phyloP scores from a whole-genome alignment of 2,797 vertebrate genomes.

The Lacerta agilis region DNA sequence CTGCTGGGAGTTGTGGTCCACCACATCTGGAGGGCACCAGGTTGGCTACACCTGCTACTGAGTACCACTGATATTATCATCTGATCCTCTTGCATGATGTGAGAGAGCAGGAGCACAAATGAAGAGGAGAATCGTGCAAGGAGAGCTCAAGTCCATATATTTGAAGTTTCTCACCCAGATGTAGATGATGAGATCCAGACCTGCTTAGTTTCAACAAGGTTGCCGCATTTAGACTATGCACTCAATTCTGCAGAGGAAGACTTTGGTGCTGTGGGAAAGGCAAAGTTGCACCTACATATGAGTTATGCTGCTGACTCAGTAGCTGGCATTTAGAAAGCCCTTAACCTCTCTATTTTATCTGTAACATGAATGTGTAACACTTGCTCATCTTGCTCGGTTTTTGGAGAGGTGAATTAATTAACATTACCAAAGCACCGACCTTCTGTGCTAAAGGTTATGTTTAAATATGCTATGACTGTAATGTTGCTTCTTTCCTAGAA shows the following conservation, averaged over 20 bases:
- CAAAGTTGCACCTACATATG: not conserved
- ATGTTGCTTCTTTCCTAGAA: not conserved
- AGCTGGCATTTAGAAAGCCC: not conserved
- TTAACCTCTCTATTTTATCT: slow-evolving; percentile 1
- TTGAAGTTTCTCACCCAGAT: not conserved
- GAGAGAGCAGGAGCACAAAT: too few relatives aligned
- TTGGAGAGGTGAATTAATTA: slow-evolving; percentile 13
- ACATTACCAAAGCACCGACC: slow-evolving; percentile 3
- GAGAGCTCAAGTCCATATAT: not conserved
- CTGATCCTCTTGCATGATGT: too few relatives aligned
- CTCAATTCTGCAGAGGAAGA: not conserved
- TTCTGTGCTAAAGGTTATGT: slow-evolving; percentile 15
- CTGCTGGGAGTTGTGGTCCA: too few relatives aligned
- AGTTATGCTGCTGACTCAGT: not conserved
- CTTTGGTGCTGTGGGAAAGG: not conserved
- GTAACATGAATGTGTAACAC: not conserved
- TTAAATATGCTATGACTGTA: not conserved
- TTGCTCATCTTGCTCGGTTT: not conserved
- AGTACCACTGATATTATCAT: too few relatives aligned
- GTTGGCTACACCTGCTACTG: too few relatives aligned
- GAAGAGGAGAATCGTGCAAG: too few relatives aligned
- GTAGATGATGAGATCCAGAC: not conserved
- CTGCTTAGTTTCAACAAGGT: not conserved
- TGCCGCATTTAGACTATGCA: not conserved
- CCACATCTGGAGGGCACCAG: too few relatives aligned